Evolutionary conservation across 1,140 invertebrate species (phyloP), one percentile per base, ranked within the genome.

Genomic region (Drosophila pruinosa): DNA sequence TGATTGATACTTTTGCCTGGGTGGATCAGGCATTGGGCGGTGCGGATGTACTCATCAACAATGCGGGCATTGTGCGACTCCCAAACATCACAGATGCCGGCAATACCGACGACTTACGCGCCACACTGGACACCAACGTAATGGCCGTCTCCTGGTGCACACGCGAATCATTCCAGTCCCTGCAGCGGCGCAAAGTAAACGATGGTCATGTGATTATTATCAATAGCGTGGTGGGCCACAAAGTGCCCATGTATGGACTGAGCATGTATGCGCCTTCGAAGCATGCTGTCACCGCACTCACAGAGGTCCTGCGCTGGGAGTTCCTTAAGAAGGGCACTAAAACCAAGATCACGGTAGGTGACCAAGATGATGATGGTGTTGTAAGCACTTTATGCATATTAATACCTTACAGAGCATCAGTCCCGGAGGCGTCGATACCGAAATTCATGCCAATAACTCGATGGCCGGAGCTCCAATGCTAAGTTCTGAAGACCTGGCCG

Each of bases 221-320:
- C 2, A 96, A 95, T 88, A 96, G 93, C 65, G 58, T 94, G 38
- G 90, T 89, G 0, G 94, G 93, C 0, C 93, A 94, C 65, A 90
- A 78, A 15, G 79, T 93, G 1, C 92, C 92, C 2, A 77, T 80
- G 3, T 91, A 91, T 7, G 47, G 61, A 38, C 0, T 73, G 2
- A 67, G 34, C 31, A 82, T 95, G 31, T 97, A 96, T 88, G 70
- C 93, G 1, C 93, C 94, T 5, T 94, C 93, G 14, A 97, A 97
- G 92, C 93, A 93, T 91, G 95, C 94, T 0, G 89, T 96, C 0
- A 95, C 93, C 2, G 94, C 94, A 0, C 90, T 97, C 58, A 93
- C 93, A 0, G 93, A 94, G 59, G 93, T 94, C 0, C 79, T 96
- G 4, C 90, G 94, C 21, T 93, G 93, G 31, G 96, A 97, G 89